These are phyloP conservation scores for Leuctra nigra DNA, from an alignment of 2,888 invertebrate genomes.

Conservation along the genomic window DNA sequence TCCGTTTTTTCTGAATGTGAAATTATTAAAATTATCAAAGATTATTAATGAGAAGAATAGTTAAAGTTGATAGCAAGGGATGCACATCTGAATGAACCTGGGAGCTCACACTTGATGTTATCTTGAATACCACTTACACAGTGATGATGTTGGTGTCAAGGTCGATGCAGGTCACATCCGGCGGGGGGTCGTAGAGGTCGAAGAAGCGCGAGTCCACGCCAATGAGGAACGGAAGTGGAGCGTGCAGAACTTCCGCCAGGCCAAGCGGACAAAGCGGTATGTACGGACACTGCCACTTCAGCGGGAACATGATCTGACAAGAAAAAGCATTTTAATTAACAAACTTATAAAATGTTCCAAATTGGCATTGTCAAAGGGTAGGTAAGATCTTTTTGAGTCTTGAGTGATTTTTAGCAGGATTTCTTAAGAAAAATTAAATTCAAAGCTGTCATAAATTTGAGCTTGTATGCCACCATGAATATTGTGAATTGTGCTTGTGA, in stretches of 20 bases:
- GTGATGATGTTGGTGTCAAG: conserved; percentile 96
- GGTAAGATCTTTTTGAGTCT: too few species aligned
- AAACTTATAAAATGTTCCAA: too few species aligned
- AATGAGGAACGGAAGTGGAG: conserved; percentile 94
- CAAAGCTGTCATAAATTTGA: too few species aligned
- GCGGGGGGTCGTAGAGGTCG: conserved; percentile 92
- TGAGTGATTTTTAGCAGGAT: too few species aligned
- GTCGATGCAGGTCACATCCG: conserved; percentile 96
- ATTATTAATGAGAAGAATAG: neutral
- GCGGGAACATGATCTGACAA: conserved; percentile 79
- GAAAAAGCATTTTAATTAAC: neutral
- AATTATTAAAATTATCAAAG: too few species aligned
- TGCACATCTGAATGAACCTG: too few species aligned
- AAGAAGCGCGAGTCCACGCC: conserved; percentile 97
- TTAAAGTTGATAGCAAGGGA: neutral
- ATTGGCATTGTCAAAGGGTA: too few species aligned
- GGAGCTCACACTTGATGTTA: too few species aligned
- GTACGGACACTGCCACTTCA: conserved; percentile 99
- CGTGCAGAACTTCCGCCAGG: conserved; percentile 91
- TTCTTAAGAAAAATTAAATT: conserved; percentile 26
- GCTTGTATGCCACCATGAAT: too few species aligned
- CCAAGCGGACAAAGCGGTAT: conserved; percentile 97
- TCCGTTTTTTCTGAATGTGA: too few species aligned
- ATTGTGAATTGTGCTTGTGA: too few species aligned
- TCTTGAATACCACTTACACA: too few species aligned